Evolutionary conservation across 2,113 vertebrate genomes (phyloP).

Genomic region (Paracanthobrama guichenoti): DNA sequence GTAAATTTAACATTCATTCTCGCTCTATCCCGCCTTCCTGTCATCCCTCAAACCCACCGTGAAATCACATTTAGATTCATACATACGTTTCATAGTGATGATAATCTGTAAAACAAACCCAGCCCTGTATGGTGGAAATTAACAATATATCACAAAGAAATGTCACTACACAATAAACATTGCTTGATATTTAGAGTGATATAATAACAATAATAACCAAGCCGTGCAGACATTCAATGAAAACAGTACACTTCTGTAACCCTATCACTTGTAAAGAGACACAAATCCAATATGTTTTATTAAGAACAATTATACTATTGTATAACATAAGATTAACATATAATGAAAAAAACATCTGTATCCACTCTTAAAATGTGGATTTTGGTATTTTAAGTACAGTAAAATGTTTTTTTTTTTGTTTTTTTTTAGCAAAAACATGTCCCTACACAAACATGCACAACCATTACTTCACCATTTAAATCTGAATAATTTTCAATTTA

Average conservation of each 20-base stretch:
- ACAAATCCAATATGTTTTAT: background rate
- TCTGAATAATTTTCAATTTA: background rate
- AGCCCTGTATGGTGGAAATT: slow-evolving; percentile 3
- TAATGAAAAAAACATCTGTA: background rate
- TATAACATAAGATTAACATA: background rate
- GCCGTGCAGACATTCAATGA: background rate
- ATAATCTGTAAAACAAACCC: slow-evolving; percentile 35
- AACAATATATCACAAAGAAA: slow-evolving; percentile 23
- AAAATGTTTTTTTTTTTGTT: background rate
- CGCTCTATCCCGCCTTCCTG: slow-evolving; percentile 39
- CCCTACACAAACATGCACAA: too few relatives aligned
- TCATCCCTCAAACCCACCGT: slow-evolving; percentile 43
- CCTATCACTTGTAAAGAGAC: background rate
- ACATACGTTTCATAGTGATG: slow-evolving; percentile 23
- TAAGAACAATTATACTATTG: background rate
- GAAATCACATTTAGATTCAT: slow-evolving; percentile 44
- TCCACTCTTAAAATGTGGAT: background rate
- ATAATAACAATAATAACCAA: background rate
- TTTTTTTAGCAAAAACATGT: too few relatives aligned
- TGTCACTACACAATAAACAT: too few relatives aligned
- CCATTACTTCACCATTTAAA: background rate
- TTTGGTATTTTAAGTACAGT: background rate
- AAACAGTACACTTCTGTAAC: background rate
- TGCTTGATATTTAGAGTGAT: background rate
- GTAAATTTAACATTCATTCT: slow-evolving; percentile 56